Conservation (phyloP, 2,113 vertebrate genomes). For the Pyxicephalus adspersus region DNA sequence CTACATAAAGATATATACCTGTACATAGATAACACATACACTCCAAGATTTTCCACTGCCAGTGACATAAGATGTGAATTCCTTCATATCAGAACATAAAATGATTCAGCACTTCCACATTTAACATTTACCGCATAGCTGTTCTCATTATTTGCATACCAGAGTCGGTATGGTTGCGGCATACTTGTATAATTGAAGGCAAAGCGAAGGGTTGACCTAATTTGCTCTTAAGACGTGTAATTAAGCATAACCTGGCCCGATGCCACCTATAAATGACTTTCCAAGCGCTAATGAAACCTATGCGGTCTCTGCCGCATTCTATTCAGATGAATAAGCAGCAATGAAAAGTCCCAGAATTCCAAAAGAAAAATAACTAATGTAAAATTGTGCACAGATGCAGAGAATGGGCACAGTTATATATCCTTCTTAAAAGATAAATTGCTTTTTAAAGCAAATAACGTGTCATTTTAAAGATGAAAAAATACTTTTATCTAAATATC, state of each 20-base stretch:
- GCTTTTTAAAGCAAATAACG: too few species aligned
- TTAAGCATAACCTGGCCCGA: background rate
- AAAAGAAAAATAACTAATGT: too few species aligned
- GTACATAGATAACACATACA: too few species aligned
- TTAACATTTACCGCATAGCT: background rate
- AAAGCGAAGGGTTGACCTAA: slow-evolving; percentile 14
- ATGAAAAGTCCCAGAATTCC: background rate
- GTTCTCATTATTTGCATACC: slow-evolving; percentile 31
- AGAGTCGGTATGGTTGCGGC: background rate
- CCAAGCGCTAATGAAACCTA: slow-evolving; percentile 62
- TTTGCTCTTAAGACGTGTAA: slow-evolving; percentile 50
- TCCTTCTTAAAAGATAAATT: too few species aligned
- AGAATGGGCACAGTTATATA: too few species aligned
- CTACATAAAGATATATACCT: too few species aligned
- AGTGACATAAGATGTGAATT: too few species aligned
- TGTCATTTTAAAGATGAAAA: too few species aligned
- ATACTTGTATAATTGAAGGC: background rate
- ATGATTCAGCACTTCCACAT: background rate
- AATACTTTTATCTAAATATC: too few species aligned
- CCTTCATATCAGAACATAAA: too few species aligned
- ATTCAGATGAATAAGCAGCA: background rate
- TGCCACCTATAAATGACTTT: background rate
- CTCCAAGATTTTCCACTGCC: too few species aligned
- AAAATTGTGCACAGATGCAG: too few species aligned
- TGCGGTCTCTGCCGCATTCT: slow-evolving; percentile 58